Base-by-base conservation (phyloP, 2,797 vertebrate species). In the Acestrorhynchus altus region DNA sequence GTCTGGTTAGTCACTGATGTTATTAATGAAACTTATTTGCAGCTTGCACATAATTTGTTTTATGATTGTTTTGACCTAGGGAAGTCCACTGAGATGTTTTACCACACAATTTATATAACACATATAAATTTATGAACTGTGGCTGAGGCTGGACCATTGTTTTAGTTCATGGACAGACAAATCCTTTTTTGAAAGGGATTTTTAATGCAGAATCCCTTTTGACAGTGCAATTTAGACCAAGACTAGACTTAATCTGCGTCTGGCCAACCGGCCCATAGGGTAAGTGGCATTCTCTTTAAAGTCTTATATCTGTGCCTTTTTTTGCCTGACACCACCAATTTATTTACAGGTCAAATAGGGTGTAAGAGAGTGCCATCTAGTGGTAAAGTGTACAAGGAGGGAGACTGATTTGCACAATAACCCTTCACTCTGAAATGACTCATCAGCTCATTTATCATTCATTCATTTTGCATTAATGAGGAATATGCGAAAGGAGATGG, bases 321-420 rank as follows among this genome's bases (percentile, higher is more conserved):
- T 31, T 39, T 20, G n/a, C 44, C 68, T 46, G 54, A 78, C 64
- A 74, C 31, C 72, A 65, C 35, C 57, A 18, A 77, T 83, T 76
- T 82, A 74, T 31, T 67, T 42, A 18, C 42, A 49, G 66, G 24
- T 52, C n/a, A 72, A 72, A 72, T 80, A 63, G 47, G 26, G 71
- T 51, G 60, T 67, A 40, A 28, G 54, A 73, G 69, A 86, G 71
- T 73, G 76, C 75, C 87, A 85, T 78, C 87, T 87, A 83, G 83
- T 86, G 87, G 84, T 56, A 40, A 42, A 39, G 22, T 64, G 28
- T 1, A 16, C 51, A 42, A 59, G 56, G n/a, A 57, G 24, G 57
- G 10, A 67, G 11, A 51, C 40, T n/a, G 40, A 64, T 63, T 49
- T 76, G 54, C 61, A 59, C 66, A 68, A 56, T 57, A 65, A 47